Percentiles rank a stretch among this genome's conserved stretches.
Conservation (phyloP, 2,888 invertebrate species). For the Caradrina clavipalpis region DNA sequence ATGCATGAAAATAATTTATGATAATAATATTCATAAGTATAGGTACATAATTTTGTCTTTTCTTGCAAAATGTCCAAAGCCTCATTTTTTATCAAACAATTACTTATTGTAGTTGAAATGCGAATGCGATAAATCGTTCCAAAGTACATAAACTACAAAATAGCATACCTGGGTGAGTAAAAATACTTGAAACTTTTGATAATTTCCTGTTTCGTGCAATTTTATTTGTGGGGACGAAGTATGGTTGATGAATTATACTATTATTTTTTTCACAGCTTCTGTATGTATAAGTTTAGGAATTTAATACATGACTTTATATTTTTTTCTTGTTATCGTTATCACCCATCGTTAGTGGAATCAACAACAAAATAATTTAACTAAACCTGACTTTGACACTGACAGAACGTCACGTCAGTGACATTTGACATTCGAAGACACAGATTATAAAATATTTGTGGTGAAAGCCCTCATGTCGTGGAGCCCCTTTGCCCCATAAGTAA, state of each 20-base stretch:
- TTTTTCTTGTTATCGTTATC: too few species aligned
- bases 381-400: slow-evolving; percentile 8
- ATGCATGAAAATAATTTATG: too few species aligned
- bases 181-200: neutral
- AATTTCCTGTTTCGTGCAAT: neutral
- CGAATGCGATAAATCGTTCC: slow-evolving; percentile 9
- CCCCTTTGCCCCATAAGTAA: too few species aligned
- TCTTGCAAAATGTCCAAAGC: too few species aligned
- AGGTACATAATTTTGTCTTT: too few species aligned
- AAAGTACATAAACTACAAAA: slow-evolving; percentile 7
- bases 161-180: slow-evolving; percentile 19
- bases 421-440: neutral
- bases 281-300: neutral
- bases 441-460: too few species aligned
- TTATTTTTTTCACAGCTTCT: neutral
- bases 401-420: slow-evolving; percentile 13
- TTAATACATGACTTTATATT: slow-evolving; percentile 15
- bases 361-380: slow-evolving; percentile 21
- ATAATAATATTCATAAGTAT: too few species aligned
- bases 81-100: neutral
- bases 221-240: neutral
- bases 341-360: too few species aligned
- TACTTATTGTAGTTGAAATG: neutral
- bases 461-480: too few species aligned
- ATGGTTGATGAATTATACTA: neutral